phyloP scores from a whole-genome alignment of 2,888 invertebrate species.

The Octonoba sinensis region DNA sequence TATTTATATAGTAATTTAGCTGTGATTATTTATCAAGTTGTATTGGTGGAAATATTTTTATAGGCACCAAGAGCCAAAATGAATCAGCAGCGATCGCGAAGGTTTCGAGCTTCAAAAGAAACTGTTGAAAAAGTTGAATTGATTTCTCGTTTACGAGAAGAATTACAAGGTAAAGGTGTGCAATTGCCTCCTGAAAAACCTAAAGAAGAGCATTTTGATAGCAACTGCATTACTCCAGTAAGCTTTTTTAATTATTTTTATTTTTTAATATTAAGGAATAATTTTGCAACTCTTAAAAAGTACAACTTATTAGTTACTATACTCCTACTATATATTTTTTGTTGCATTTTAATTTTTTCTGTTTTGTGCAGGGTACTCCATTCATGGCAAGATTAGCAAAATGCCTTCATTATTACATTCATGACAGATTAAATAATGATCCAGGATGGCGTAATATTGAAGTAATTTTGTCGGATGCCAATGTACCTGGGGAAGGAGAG shows the following conservation, averaged over 20 bases:
- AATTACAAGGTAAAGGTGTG: slow-evolving; percentile 73
- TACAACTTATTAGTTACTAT: too few species aligned
- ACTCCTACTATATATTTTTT: too few species aligned
- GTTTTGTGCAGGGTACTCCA: slow-evolving; percentile 90
- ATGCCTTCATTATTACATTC: slow-evolving; percentile 85
- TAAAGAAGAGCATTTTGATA: slow-evolving; percentile 95
- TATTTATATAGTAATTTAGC: not conserved
- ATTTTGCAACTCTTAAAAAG: too few species aligned
- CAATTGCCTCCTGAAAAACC: slow-evolving; percentile 87
- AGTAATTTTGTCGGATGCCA: slow-evolving; percentile 96
- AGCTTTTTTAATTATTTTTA: slow-evolving; percentile 59
- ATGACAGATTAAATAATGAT: slow-evolving; percentile 90
- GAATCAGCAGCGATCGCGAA: slow-evolving; percentile 98
- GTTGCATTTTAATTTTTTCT: slow-evolving; percentile 10
- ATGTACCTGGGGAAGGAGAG: slow-evolving; percentile 97
- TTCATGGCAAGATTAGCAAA: slow-evolving; percentile 91
- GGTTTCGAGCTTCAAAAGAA: slow-evolving; percentile 97
- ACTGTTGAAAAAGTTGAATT: slow-evolving; percentile 88
- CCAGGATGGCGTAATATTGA: slow-evolving; percentile 95
- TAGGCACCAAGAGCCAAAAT: slow-evolving; percentile 97
- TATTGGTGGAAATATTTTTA: slow-evolving; percentile 1
- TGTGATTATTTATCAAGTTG: not conserved
- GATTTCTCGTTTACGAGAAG: slow-evolving; percentile 83
- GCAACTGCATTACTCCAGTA: slow-evolving; percentile 97
- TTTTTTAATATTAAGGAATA: too few species aligned